These are phyloP conservation scores for Drosophila tsacasi DNA, from an alignment of 1,140 invertebrate genomes.

Conservation along the genomic window DNA sequence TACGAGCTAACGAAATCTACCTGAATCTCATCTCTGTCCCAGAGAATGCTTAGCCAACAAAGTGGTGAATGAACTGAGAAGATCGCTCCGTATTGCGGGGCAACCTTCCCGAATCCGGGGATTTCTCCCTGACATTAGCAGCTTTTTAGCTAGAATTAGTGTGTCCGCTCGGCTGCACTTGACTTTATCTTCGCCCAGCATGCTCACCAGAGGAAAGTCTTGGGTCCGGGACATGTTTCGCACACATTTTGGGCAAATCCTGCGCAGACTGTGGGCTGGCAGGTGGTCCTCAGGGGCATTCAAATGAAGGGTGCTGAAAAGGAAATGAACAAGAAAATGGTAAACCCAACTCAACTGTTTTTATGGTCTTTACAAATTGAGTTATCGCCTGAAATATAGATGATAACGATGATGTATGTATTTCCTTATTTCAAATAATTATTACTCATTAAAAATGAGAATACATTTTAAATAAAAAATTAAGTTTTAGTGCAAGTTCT, in stretches of 20 bases:
- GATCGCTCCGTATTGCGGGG: constrained; percentile 9
- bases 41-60: constrained; percentile 6
- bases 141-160: constrained; percentile 75
- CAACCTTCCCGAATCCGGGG: constrained; percentile 11
- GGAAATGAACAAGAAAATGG: not conserved
- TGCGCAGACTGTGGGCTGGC: constrained; percentile 44
- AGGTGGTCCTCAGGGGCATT: constrained; percentile 46
- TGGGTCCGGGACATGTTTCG: constrained; percentile 45
- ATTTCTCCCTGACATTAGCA: constrained; percentile 62
- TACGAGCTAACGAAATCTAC: constrained; percentile 59
- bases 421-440: not conserved
- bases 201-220: constrained; percentile 61
- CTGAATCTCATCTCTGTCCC: constrained; percentile 33
- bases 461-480: not conserved
- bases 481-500: not conserved
- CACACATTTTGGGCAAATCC: constrained; percentile 65
- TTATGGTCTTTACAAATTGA: constrained; percentile 18
- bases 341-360: constrained; percentile 11
- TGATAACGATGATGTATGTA: not conserved
- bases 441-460: not conserved
- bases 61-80: constrained; percentile 68
- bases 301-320: constrained; percentile 25
- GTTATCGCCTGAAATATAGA: constrained; percentile 7
- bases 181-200: constrained; percentile 71
- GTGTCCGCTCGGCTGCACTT: constrained; percentile 53